These are phyloP conservation scores for Ascidia mentula DNA, from an alignment of 23 tunicate species.

Conservation along the genomic window DNA sequence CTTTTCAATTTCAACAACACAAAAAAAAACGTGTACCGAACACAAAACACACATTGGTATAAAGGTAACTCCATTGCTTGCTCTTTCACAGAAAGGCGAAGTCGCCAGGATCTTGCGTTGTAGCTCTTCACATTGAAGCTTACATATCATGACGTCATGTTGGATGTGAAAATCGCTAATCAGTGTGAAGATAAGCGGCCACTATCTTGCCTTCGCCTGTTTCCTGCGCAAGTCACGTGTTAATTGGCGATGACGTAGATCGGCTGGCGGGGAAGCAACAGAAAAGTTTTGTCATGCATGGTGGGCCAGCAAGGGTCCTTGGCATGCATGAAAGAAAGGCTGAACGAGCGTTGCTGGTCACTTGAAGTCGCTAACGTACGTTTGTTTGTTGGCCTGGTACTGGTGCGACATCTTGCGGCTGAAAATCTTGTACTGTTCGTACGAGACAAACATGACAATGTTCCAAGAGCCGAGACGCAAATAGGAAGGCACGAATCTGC, in stretches of 20 bases:
- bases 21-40: too few species aligned
- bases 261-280: neutral
- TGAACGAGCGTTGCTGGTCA: neutral
- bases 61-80: too few species aligned
- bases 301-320: too few species aligned
- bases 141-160: too few species aligned
- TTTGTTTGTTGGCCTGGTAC: neutral
- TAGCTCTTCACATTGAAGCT: too few species aligned
- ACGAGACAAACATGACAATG: conserved; percentile 89
- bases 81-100: too few species aligned
- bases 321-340: neutral
- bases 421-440: conserved; percentile 73
- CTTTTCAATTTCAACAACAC: too few species aligned
- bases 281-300: neutral
- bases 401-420: neutral
- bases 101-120: too few species aligned
- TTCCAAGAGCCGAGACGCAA: conserved; percentile 88
- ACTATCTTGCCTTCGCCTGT: neutral
- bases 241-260: neutral
- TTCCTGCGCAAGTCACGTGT: neutral
- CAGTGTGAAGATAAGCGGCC: neutral
- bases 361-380: conserved; percentile 9
- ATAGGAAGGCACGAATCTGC: conserved; percentile 83
- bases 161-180: neutral
- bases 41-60: too few species aligned